Base-by-base conservation (phyloP, 1,140 invertebrate genomes). In the Eriocheir sinensis region DNA sequence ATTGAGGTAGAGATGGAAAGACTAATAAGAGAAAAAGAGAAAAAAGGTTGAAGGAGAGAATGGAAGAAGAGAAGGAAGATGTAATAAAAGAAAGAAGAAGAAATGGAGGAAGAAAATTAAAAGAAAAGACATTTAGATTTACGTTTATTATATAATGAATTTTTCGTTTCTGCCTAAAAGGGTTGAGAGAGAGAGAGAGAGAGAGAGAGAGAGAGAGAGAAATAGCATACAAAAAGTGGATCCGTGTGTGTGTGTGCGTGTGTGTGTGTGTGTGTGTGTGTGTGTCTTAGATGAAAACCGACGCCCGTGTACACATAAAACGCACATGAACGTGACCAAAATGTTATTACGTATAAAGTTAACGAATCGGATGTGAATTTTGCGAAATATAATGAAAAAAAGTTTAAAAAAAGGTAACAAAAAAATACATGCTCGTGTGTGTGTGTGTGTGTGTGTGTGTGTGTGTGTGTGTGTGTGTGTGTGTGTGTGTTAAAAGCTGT, bases 211-310 rank as follows among this genome's bases (percentile, higher is more conserved):
- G 60, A 72, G 60, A 72, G 60, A 72, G 60, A 72, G 60, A 72
- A n/a, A 72, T 9, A 72, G 44, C 44, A 48, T 15, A 48, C 27
- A 21, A 3, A 60, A 3, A 9, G 53, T 60, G 8, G 27, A 21
- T 60, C 8, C n/a, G 12, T 17, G 60, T 72, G 60, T 72, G 60
- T 72, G 60, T 72, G 60, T 72, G 60, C n/a, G 60, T 72, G 60
- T 72, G 60, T 72, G 60, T 72, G 60, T 72, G 60, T 72, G 27
- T 72, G 60, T 72, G 60, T 72, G 60, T 72, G 60, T 72, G 60
- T 72, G 60, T 72, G n/a, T n/a, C n/a, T n/a, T n/a, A 85, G 81
- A 85, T 85, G 81, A 72, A 72, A 72, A n/a, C 60, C 21, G 60
- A 72, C 60, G 60, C 60, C 21, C 27, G 60, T 72, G 60, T 21